Evolutionary conservation across 2,888 invertebrate species (phyloP).

Genomic region (Tineola bisselliella): DNA sequence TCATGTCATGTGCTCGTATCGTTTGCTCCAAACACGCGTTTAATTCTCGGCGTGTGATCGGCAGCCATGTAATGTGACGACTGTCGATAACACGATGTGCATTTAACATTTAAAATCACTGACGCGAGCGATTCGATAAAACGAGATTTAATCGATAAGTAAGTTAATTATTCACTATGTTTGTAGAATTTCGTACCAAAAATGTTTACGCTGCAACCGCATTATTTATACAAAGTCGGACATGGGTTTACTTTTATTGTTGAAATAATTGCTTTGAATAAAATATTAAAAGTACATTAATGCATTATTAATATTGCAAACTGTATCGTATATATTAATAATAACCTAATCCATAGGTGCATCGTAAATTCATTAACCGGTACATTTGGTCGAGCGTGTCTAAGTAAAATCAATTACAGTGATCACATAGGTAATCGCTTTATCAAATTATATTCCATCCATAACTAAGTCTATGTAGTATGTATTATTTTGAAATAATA

Average conservation of each 20-base stretch:
- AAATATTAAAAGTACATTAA: no score
- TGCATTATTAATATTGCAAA: no score
- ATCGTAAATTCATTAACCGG: not conserved
- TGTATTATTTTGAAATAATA: no score
- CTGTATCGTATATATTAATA: not conserved
- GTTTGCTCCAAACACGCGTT: not conserved
- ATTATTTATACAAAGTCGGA: not conserved
- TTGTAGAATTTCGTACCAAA: not conserved
- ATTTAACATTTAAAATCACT: slow-evolving; percentile 46
- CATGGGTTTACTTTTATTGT: not conserved
- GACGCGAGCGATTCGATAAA: slow-evolving; percentile 33
- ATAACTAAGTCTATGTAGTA: not conserved
- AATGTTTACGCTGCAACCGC: not conserved
- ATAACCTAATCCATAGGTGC: not conserved
- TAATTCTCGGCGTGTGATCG: slow-evolving; percentile 25
- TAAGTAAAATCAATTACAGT: slow-evolving; percentile 4
- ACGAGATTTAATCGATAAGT: not conserved
- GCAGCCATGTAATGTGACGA: slow-evolving; percentile 29
- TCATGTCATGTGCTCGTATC: not conserved
- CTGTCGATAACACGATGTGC: slow-evolving; percentile 38
- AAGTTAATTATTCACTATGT: not conserved
- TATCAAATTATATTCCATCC: not conserved
- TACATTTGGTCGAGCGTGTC: not conserved
- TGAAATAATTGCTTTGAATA: not conserved
- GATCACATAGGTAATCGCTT: not conserved